These are phyloP conservation scores for Aphelocoma coerulescens DNA, from an alignment of 2,113 vertebrate genomes.

Conservation along the genomic window DNA sequence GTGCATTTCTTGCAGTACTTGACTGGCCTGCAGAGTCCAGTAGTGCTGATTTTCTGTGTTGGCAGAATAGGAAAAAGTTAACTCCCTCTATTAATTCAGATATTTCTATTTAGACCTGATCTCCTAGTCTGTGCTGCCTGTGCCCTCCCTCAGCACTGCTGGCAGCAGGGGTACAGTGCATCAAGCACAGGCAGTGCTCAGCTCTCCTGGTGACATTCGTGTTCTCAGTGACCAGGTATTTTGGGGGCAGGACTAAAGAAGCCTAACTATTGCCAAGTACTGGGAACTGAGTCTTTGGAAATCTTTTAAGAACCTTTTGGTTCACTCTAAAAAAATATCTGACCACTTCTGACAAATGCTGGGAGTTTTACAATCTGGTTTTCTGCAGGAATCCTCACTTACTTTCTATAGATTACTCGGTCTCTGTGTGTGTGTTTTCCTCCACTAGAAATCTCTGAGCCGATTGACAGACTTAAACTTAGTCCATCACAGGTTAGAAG, in stretches of 20 bases:
- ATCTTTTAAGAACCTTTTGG: background rate
- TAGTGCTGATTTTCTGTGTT: background rate
- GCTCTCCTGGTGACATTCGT: background rate
- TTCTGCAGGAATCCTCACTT: background rate
- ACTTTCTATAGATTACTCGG: background rate
- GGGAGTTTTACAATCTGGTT: background rate
- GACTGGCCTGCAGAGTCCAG: background rate
- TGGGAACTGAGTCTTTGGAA: background rate
- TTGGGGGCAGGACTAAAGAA: background rate
- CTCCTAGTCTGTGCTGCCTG: background rate
- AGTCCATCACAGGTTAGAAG: background rate
- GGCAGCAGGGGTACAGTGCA: background rate
- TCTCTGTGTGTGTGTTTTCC: background rate
- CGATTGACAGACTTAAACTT: background rate
- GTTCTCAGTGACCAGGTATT: background rate
- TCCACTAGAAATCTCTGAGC: background rate
- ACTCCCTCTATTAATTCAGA: background rate
- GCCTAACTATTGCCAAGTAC: background rate
- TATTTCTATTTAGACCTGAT: background rate
- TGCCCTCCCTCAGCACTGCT: background rate
- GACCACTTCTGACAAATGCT: background rate
- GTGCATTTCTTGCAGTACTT: background rate
- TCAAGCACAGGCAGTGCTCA: background rate
- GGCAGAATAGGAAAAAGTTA: background rate
- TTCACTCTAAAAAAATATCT: background rate